Evolutionary conservation across 2,797 vertebrate genomes (phyloP), one percentile per base, ranked within the genome.

Genomic region (Nyctibius grandis): DNA sequence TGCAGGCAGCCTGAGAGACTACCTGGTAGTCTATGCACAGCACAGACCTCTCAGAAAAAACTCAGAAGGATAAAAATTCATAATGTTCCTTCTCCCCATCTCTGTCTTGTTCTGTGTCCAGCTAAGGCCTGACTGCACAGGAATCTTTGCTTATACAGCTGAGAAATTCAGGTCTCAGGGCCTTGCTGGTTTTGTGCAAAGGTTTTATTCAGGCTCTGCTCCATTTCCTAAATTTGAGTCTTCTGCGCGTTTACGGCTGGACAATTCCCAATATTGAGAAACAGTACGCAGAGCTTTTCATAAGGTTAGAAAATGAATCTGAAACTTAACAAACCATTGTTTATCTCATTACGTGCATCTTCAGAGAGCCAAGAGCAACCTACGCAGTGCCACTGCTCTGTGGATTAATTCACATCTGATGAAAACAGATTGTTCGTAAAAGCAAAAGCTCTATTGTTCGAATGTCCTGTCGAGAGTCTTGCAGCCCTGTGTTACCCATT

Each of bases 291-390:
- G 75, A 86, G 74, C 77, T 92, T 61, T 92, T 57, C 31, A 70
- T 34, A 36, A 81, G 18, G 82, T 82, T 73, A 61, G 85, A 95
- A 95, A 96, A 63, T 75, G 22, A 96, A 91, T 90, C 76, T 26
- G 18, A 93, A 94, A 85, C 90, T 69, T 93, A 94, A 93, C 63
- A 94, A 75, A 53, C 75, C 85, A 69, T 85, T 93, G 88, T 91
- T 93, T 96, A 83, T 97, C 89, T 95, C 69, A 88, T 45, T 74
- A 51, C 68, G 50, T 89, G 40, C 54, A 86, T 89, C 64, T 94
- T 76, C 36, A 54, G 92, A 59, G 95, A 94, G 77, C 88, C 72
- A 96, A 79, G 47, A 75, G 13, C 83, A 85, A 34, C 77, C 88
- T 86, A 47, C 60, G 7, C 67, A 50, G 48, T 31, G 51, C 47